Evolutionary conservation across 2,888 invertebrate genomes (phyloP), one percentile per base, ranked within the genome.

Genomic region (Zeuzera pyrina): DNA sequence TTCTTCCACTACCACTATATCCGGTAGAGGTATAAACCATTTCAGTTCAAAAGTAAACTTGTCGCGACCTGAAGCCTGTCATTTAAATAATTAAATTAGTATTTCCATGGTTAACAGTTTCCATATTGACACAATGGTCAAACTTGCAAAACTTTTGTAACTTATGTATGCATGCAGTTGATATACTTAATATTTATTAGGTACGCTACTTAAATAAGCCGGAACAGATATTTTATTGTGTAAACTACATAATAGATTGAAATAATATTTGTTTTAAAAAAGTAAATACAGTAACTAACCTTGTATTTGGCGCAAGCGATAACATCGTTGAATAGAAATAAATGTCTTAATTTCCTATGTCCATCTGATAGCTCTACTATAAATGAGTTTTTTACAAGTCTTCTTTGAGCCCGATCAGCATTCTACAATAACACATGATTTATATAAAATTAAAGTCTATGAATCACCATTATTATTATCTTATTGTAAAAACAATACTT

Each of bases 261-360:
- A n/a, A n/a, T n/a, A n/a, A n/a, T 30, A 16, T 26, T 23, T 16
- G n/a, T 11, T 29, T 11, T 27, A 33, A 29, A 13, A 28, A 31
- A 11, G 6, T 27, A 22, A 33, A 21, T 12, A 30, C 15, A 32
- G 29, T 21, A 43, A 38, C 39, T 58, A 60, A 87, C 89, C 87
- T 95, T 95, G 59, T 95, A 94, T 84, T 94, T 97, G 52, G 97
- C 95, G 81, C 97, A 97, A 32, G 97, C 95, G 47, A 97, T 91
- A 29, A 96, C 93, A 68, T 97, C 97, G 59, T 95, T 96, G 69
- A 97, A 97, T 11, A 97, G 87, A 74, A 97, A 96, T 42, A 97
- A 83, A 85, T 97, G 97, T 38, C 97, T 86, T 42, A 97, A 74
- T 76, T 97, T 97, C 36, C 97, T 87, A 69, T 93, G 92, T 7